Percentiles rank a stretch among this genome's conserved stretches.
phyloP scores from a whole-genome alignment of 2,113 vertebrate species.

The Cheilinus undulatus region DNA sequence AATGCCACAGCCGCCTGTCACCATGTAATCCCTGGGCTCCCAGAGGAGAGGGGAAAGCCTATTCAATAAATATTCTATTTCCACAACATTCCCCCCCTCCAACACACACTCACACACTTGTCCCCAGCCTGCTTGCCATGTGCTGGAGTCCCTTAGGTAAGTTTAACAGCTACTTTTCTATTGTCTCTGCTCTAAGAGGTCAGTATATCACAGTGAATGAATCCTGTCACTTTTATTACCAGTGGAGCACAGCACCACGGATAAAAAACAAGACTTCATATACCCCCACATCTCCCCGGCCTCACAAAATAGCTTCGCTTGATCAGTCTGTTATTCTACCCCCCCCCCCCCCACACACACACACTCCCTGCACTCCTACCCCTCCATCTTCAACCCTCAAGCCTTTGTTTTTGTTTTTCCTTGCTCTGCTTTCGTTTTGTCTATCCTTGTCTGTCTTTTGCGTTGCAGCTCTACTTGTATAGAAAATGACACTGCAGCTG shows the following conservation, averaged over 20 bases:
- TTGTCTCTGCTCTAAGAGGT: constrained; percentile 87
- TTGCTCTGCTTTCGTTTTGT: constrained; percentile 44
- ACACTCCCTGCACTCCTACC: constrained; percentile 6
- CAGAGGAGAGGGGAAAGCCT: constrained; percentile 70
- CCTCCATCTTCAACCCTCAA: constrained; percentile 40
- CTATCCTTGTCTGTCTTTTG: constrained; percentile 65
- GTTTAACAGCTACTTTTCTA: constrained; percentile 88
- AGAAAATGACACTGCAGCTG: constrained; percentile 74
- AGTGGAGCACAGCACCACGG: constrained; percentile 80
- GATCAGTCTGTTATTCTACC: constrained; percentile 82
- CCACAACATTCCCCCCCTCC: constrained; percentile 55
- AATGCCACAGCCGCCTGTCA: constrained; percentile 57
- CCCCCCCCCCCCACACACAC: constrained; percentile 31
- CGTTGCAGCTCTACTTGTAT: constrained; percentile 64
- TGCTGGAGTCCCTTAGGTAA: constrained; percentile 83
- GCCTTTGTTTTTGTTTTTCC: constrained; percentile 45
- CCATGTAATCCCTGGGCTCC: constrained; percentile 71
- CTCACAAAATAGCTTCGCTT: constrained; percentile 85
- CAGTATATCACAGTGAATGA: constrained; percentile 88
- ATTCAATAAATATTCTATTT: constrained; percentile 85
- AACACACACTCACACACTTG: neutral
- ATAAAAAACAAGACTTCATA: constrained; percentile 88
- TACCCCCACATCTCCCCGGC: constrained; percentile 79
- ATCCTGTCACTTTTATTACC: constrained; percentile 89
- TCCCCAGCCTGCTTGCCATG: constrained; percentile 55